phyloP scores from a whole-genome alignment of 2,797 vertebrate species.

The Gouania willdenowi region DNA sequence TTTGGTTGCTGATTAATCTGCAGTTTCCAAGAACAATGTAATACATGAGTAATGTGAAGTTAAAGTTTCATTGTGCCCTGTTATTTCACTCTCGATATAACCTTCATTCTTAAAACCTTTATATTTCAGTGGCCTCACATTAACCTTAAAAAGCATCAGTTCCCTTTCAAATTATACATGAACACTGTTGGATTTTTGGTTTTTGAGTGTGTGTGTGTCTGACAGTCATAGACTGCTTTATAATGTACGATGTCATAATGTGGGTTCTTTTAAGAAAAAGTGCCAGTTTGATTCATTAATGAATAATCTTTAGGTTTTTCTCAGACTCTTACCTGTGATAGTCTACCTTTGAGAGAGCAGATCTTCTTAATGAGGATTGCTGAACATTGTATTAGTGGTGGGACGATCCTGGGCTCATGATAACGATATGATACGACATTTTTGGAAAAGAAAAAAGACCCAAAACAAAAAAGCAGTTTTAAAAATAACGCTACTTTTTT shows the following conservation, averaged over 20 bases:
- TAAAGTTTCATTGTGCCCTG: slow-evolving; percentile 30
- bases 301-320: no score
- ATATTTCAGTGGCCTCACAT: background rate
- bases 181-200: no score
- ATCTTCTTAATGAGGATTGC: slow-evolving; percentile 26
- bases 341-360: background rate
- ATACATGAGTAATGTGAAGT: slow-evolving; percentile 39
- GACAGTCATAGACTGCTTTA: background rate
- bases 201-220: no score
- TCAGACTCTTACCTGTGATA: background rate
- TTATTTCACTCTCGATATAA: slow-evolving; percentile 25
- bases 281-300: slow-evolving; percentile 29
- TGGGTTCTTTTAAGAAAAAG: background rate
- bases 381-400: no score
- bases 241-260: background rate
- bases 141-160: slow-evolving; percentile 4
- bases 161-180: slow-evolving; percentile 9
- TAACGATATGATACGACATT: no score
- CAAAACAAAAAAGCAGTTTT: no score
- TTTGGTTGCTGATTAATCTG: slow-evolving; percentile 21
- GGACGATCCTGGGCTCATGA: no score
- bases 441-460: no score
- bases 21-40: slow-evolving; percentile 3
- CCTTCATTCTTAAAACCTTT: slow-evolving; percentile 15
- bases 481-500: no score